Base-by-base conservation (phyloP, 1,140 invertebrate species). In the Zaprionus capensis region DNA sequence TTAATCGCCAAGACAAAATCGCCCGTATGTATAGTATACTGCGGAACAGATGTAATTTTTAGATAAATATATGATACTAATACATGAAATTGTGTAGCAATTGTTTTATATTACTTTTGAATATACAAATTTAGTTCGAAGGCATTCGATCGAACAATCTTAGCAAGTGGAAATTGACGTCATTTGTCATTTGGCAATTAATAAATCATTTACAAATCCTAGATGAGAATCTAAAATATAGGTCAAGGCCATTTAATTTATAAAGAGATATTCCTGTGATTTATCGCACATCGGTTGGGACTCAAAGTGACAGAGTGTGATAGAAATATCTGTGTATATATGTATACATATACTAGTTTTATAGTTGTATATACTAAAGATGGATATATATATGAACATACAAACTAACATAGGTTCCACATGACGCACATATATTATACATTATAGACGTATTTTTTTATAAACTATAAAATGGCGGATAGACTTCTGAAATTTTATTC, bases 171-270 rank as follows among this genome's bases (percentile, higher is more conserved):
- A 31, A 34, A 64, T 64, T 53, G 46, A 41, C 62, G 62, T 64
- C 64, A 66, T 66, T 44, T 56, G 64, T 66, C 36, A 12, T 65
- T 38, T 26, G 62, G 49, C 64, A 56, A 15, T 65, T 22, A 22
- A 53, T 66, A 66, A 56, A 66, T 56, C 46, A 66, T 41, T 66
- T 44, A 66, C 51, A 56, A 44, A 56, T 20, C n/a, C 64, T 4
- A 58, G 28, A 36, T 5, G 41, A 56, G 46, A 59, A 36, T 44
- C 22, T 2, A 12, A 67, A 69, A 81, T 76, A 62, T 81, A 70
- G 80, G 80, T 81, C 80, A 81, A 81, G 80, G 80, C 22, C 80
- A 80, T 81, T 72, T 56, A 31, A 6, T 41, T 41, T 53, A n/a
- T 44, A 49, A 46, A 57, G 31, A 57, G 41, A 63, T 63, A 17